These are phyloP conservation scores for Phrynocephalus versicolor DNA, from an alignment of 2,113 vertebrate genomes.

Conservation along the genomic window DNA sequence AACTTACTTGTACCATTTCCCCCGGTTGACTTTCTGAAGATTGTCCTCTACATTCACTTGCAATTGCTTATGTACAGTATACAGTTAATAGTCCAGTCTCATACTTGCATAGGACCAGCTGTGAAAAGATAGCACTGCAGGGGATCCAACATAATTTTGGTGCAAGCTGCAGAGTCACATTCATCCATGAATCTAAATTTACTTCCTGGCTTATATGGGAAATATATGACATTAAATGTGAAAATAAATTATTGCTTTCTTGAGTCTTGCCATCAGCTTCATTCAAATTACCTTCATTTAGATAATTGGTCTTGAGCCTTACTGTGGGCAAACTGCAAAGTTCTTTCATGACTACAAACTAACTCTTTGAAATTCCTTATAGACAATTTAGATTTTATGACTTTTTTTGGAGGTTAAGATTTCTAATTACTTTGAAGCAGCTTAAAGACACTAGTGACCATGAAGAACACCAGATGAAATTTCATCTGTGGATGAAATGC, in stretches of 20 bases:
- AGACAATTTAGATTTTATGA: conserved; percentile 15
- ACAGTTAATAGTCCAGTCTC: conserved; percentile 47
- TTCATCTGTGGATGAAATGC: background rate
- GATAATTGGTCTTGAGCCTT: conserved; percentile 28
- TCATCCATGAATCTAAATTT: conserved; percentile 53
- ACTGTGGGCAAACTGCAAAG: conserved; percentile 30
- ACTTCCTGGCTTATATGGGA: conserved; percentile 36
- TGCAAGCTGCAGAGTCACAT: conserved; percentile 33
- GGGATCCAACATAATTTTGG: conserved; percentile 45
- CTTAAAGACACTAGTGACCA: background rate
- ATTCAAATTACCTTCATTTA: conserved; percentile 44
- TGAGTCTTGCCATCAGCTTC: conserved; percentile 41
- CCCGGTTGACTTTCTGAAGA: conserved; percentile 29
- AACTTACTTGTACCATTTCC: conserved; percentile 8
- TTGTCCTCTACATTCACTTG: conserved; percentile 37
- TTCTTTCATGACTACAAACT: conserved; percentile 10
- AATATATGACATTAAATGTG: conserved; percentile 27
- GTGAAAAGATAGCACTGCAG: conserved; percentile 37
- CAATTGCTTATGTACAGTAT: conserved; percentile 14
- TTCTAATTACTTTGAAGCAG: background rate
- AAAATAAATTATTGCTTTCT: conserved; percentile 48
- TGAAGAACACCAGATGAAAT: conserved; percentile 9
- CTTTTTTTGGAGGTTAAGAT: background rate
- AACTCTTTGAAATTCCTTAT: conserved; percentile 35
- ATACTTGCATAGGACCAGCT: conserved; percentile 37